Evolutionary conservation across 2,797 vertebrate species (phyloP).

Genomic region (Coreius guichenoti): DNA sequence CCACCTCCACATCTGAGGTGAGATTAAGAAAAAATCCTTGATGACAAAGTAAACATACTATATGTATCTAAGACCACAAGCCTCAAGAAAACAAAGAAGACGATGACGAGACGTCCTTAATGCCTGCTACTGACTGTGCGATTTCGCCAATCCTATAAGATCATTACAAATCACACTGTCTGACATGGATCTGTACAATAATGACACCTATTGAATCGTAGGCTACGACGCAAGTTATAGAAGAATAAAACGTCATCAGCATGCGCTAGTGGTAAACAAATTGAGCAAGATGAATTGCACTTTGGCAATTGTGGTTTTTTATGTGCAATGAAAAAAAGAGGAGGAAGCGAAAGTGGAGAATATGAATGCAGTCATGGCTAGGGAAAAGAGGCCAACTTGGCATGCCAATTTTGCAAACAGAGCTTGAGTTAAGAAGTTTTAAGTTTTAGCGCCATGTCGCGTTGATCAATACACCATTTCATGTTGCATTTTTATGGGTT

Average conservation of each 20-base stretch:
- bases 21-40: background rate
- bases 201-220: background rate
- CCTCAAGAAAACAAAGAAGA: background rate
- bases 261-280: background rate
- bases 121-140: background rate
- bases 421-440: background rate
- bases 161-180: background rate
- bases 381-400: too few species aligned
- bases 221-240: too few species aligned
- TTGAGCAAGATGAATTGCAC: background rate
- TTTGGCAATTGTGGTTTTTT: background rate
- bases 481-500: background rate
- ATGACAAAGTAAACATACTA: background rate
- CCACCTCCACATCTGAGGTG: conserved; percentile 14
- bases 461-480: background rate
- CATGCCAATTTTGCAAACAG: background rate
- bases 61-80: background rate
- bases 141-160: background rate
- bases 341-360: too few species aligned
- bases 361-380: too few species aligned
- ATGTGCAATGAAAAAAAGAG: background rate
- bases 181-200: background rate
- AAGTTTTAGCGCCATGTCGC: too few species aligned
- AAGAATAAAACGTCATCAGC: background rate
- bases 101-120: background rate